These are phyloP conservation scores for Lycocorax pyrrhopterus DNA, from an alignment of 2,113 vertebrate species.

Conservation along the genomic window DNA sequence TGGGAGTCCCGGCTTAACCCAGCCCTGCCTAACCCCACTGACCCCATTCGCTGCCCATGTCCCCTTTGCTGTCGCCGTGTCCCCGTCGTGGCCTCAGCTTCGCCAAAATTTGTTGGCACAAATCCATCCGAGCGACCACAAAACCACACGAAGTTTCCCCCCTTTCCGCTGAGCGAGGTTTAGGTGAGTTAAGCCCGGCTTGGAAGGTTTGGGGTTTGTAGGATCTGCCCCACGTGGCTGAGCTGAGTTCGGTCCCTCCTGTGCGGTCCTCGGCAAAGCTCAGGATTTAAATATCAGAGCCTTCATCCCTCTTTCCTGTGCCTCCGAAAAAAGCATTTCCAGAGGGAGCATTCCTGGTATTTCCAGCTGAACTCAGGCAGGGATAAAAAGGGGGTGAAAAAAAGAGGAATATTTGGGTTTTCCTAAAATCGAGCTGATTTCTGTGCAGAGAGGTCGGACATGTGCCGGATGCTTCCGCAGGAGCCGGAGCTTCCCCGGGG, in stretches of 20 bases:
- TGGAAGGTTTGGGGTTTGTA: background rate
- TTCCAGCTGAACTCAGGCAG: background rate
- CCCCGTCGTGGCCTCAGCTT: background rate
- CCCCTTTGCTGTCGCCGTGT: background rate
- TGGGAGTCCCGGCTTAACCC: slow-evolving; percentile 61
- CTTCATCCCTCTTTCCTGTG: background rate
- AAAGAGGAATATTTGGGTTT: background rate
- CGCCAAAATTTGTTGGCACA: fast-evolving
- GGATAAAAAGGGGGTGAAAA: background rate
- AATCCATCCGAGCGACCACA: fast-evolving
- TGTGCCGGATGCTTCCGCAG: background rate
- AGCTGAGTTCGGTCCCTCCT: background rate
- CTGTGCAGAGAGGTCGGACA: background rate
- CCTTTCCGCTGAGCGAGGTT: fast-evolving
- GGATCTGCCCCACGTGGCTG: background rate
- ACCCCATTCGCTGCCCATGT: background rate
- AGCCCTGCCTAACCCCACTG: slow-evolving; percentile 70
- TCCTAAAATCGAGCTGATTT: background rate
- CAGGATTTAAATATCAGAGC: background rate
- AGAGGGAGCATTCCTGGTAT: background rate
- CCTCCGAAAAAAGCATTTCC: background rate
- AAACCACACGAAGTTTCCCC: fast-evolving
- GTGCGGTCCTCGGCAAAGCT: background rate
- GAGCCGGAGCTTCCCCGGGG: background rate
- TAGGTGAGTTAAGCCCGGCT: background rate